Conservation (phyloP, 2,888 invertebrate genomes). For the Chrysopilus asiliformis region DNA sequence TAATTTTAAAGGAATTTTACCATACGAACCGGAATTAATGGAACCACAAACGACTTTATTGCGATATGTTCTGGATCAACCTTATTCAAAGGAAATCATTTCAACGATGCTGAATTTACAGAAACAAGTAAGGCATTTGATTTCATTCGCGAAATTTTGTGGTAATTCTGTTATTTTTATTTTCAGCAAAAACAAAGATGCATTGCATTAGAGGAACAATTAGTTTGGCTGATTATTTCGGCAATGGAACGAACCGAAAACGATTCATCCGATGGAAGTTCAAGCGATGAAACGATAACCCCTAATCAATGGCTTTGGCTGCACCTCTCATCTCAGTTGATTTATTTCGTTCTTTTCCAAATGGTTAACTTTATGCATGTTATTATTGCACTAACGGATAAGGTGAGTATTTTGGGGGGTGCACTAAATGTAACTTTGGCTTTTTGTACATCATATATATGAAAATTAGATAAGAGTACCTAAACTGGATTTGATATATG, state of each 20-base stretch:
- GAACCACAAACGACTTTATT: conserved; percentile 81
- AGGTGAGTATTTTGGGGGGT: conserved; percentile 45
- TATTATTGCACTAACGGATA: conserved; percentile 76
- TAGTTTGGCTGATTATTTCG: conserved; percentile 78
- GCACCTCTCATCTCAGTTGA: conserved; percentile 84
- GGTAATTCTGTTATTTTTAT: conserved; percentile 2
- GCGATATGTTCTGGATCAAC: conserved; percentile 84
- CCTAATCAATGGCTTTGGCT: conserved; percentile 72
- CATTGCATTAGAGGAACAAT: conserved; percentile 79
- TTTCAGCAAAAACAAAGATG: conserved; percentile 69
- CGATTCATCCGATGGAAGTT: conserved; percentile 40
- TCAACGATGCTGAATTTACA: conserved; percentile 88
- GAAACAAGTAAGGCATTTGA: conserved; percentile 51
- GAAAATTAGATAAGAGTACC: too few relatives aligned
- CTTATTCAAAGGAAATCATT: conserved; percentile 92
- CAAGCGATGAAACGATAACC: conserved; percentile 34
- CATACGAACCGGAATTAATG: conserved; percentile 75
- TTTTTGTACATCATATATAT: not conserved
- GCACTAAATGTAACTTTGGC: not conserved
- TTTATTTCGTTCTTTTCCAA: conserved; percentile 88
- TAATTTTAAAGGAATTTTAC: conserved; percentile 55
- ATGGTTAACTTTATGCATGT: conserved; percentile 89
- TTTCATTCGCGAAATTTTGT: not conserved
- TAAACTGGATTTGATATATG: too few relatives aligned
- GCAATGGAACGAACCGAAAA: conserved; percentile 87